Base-by-base conservation (phyloP, 2,113 vertebrate species). In the Ivindomyrus marchei region DNA sequence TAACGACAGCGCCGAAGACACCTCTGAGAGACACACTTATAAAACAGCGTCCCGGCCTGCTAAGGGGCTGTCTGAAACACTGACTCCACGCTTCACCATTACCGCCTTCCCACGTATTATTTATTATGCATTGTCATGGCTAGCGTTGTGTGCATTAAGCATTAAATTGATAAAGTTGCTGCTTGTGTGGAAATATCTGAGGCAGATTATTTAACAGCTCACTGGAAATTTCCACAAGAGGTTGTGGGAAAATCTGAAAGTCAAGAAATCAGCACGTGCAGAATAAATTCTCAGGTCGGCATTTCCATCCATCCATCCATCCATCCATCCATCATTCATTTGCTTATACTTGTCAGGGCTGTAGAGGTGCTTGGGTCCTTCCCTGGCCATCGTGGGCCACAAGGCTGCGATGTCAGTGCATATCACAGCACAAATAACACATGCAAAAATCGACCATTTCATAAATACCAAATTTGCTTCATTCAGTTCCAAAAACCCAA, bases 1-100 rank as follows among this genome's bases (percentile, higher is more conserved):
- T 92, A 90, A 58, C 92, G 89, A 85, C 91, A 91, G 93, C 92
- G 89, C 27, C 89, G 89, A 93, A 89, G 84, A 88, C 36, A 31
- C 50, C 36, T 90, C 91, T 90, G 47, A 46, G 89, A 91, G 88
- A 89, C 47, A 80, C 39, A 49, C 46, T 53, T 45, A 45, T 89
- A 13, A 90, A 89, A 89, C 90, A 92, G 91, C 13, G 4, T 77
- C n/a, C 31, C 10, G 31, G 27, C 66, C n/a, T 36, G 4, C 88
- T 19, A 77, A 2, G 36, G 5, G 74, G 10, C 45, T 17, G 84
- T 50, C 21, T 13, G 21, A 50, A 31, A n/a, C 24, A n/a, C 45
- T 5, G 46, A 31, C 27, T 13, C n/a, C 62, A 3, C 0, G 27
- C 66, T 85, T 0, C 24, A 3, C 83, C 42, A 45, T 85, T 49